These are phyloP conservation scores for Dione vanillae DNA, from an alignment of 2,888 invertebrate species.

Conservation along the genomic window DNA sequence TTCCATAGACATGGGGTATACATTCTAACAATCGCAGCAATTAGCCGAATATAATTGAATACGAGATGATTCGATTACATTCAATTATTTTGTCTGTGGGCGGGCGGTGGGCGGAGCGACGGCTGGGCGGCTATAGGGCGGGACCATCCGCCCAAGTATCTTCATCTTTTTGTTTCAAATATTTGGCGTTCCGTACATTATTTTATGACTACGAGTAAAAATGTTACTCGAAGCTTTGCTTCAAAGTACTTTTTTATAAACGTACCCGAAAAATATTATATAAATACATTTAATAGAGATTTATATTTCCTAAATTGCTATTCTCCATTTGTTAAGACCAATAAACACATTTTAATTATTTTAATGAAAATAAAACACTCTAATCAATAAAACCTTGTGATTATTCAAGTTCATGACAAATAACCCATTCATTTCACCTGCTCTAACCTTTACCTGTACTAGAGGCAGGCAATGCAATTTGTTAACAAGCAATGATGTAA, in stretches of 20 bases:
- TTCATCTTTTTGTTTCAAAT: slow-evolving; percentile 49
- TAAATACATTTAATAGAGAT: too few species aligned
- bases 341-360: slow-evolving; percentile 30
- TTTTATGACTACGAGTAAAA: slow-evolving; percentile 28
- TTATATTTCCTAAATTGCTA: background rate
- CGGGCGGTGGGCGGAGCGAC: slow-evolving; percentile 67
- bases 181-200: slow-evolving; percentile 36
- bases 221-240: background rate
- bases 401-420: slow-evolving; percentile 64
- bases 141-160: slow-evolving; percentile 65
- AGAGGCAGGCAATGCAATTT: slow-evolving; percentile 41
- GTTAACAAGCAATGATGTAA: slow-evolving; percentile 50
- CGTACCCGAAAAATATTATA: too few species aligned
- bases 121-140: slow-evolving; percentile 63
- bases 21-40: slow-evolving; percentile 67
- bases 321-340: background rate
- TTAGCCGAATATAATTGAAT: slow-evolving; percentile 73
- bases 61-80: slow-evolving; percentile 75
- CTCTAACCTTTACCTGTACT: slow-evolving; percentile 39
- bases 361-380: background rate
- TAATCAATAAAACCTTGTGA: slow-evolving; percentile 55
- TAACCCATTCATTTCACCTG: slow-evolving; percentile 42
- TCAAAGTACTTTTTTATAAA: background rate
- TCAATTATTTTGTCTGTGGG: slow-evolving; percentile 72
- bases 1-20: slow-evolving; percentile 54